Evolutionary conservation across 2,797 vertebrate genomes (phyloP).

Genomic region (Petrocephalus schoutedeni): DNA sequence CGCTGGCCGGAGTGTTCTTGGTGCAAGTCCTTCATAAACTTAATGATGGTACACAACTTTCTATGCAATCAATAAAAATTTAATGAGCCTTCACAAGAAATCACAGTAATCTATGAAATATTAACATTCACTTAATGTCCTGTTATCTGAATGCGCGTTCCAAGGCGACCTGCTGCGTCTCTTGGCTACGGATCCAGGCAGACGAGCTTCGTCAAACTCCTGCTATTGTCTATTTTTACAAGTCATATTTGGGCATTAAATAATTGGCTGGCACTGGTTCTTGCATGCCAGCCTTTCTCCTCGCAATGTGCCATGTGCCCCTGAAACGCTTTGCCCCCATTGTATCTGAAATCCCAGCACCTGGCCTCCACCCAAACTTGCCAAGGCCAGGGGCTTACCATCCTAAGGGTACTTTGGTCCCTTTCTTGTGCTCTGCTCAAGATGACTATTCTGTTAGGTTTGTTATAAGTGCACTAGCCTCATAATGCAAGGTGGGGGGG

Average conservation of each 20-base stretch:
- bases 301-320: background rate
- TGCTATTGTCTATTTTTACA: constrained; percentile 10
- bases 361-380: constrained; percentile 31
- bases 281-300: background rate
- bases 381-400: background rate
- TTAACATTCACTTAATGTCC: background rate
- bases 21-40: background rate
- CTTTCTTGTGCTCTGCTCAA: background rate
- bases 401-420: constrained; percentile 25
- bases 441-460: background rate
- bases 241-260: background rate
- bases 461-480: background rate
- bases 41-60: background rate
- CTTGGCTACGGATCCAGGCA: background rate
- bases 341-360: constrained; percentile 22
- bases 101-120: background rate
- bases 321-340: background rate
- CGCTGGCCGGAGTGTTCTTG: background rate
- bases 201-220: constrained; percentile 8
- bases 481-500: background rate
- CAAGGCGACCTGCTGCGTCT: constrained; percentile 3
- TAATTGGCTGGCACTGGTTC: background rate
- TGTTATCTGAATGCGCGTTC: background rate
- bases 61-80: background rate
- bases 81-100: background rate